These are phyloP conservation scores for Aporophyla lueneburgensis DNA, from an alignment of 2,888 invertebrate genomes.

Conservation along the genomic window DNA sequence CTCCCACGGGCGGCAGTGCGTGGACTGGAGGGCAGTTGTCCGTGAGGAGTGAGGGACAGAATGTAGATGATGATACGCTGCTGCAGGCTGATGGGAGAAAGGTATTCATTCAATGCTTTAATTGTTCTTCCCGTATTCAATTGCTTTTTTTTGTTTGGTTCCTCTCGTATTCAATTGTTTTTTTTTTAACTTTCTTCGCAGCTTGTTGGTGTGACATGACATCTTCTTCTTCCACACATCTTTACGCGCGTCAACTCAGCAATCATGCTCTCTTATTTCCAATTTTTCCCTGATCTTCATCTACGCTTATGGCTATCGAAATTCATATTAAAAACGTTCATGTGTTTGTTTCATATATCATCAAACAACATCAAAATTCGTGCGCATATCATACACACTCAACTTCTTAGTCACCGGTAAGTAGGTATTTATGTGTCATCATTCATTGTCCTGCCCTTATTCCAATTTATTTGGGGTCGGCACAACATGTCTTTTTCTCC, in stretches of 20 bases:
- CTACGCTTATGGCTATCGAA: not conserved
- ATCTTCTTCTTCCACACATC: not conserved
- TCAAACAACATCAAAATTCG: not conserved
- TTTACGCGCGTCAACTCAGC: not conserved
- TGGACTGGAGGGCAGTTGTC: constrained; percentile 90
- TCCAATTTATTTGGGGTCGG: no score
- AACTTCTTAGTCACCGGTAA: not conserved
- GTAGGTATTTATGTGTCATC: not conserved
- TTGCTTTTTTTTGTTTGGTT: no score
- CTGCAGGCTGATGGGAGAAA: constrained; percentile 75
- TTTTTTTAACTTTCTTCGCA: not conserved
- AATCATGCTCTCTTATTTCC: no score
- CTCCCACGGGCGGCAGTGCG: constrained; percentile 89
- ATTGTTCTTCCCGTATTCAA: not conserved
- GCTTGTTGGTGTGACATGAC: no score
- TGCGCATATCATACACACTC: not conserved
- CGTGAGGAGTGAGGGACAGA: constrained; percentile 73
- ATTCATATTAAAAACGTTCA: not conserved
- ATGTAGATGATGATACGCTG: constrained; percentile 79
- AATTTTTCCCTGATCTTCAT: not conserved
- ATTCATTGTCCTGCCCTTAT: no score
- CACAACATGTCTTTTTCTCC: no score
- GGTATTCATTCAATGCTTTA: constrained; percentile 68
- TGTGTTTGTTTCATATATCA: not conserved
- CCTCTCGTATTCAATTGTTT: not conserved